Evolutionary conservation across 2,797 vertebrate genomes (phyloP), one percentile per base, ranked within the genome.

Genomic region (Semaprochilodus insignis): DNA sequence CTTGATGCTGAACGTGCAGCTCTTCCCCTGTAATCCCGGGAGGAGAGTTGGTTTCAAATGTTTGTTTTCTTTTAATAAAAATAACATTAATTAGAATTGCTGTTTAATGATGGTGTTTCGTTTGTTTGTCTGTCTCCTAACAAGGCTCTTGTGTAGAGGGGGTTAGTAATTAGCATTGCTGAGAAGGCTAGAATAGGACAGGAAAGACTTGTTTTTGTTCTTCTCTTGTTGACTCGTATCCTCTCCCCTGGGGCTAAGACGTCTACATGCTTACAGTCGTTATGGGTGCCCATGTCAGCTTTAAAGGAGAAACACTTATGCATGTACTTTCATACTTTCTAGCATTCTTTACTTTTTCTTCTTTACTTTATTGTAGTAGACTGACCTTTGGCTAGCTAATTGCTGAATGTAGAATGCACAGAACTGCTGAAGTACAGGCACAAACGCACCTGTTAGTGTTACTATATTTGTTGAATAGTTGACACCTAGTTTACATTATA

Each of bases 111-210:
- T 75, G 78, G 69, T 77, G 21, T 67, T 77, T 44, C 16, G 44
- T 69, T 79, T 80, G 82, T 88, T 90, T 89, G 72, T 85, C 81
- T 73, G 85, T 87, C 83, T 88, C 74, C 80, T 85, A 89, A 87
- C 78, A 80, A 82, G 80, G 86, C 74, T 77, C 80, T 85, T 89
- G 88, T 89, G 90, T 88, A 4, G 60, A 27, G 25, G 90, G 77
- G 74, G 87, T 87, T 75, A 91, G 86, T 93, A 94, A 94, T 95
- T 94, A 93, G 88, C 57, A 94, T 92, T 90, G 89, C 87, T 89
- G 85, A 87, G 86, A 88, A 87, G 87, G 89, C 89, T 87, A 52
- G 84, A 86, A 87, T 77, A 87, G 85, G 90, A 86, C 88, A 86
- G 91, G 88, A 91, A 88, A 87, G 82, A 90, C 89, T 87, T 88